These are phyloP conservation scores for Tylochromis polylepis DNA, from an alignment of 2,113 vertebrate genomes.

Conservation along the genomic window DNA sequence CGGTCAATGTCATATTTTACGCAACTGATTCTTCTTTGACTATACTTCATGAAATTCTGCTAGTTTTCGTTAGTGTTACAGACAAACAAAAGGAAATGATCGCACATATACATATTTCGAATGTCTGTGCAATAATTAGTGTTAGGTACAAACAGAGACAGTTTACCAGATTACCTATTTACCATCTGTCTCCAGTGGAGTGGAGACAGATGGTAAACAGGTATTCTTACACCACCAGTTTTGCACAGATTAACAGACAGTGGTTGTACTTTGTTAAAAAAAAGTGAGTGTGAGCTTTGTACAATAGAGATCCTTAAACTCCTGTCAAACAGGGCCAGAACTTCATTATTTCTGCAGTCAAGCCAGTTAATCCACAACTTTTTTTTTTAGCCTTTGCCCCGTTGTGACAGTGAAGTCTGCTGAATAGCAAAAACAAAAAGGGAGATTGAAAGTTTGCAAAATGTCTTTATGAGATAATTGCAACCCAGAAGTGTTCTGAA, in stretches of 20 bases:
- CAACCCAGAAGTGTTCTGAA: slow-evolving; percentile 24
- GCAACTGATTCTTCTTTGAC: background rate
- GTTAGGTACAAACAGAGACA: background rate
- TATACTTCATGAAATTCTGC: background rate
- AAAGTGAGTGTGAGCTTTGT: background rate
- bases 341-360: background rate
- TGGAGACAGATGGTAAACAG: background rate
- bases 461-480: slow-evolving; percentile 6
- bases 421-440: slow-evolving; percentile 4
- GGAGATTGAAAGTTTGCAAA: background rate
- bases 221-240: background rate
- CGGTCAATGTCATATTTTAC: too few relatives aligned
- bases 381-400: background rate
- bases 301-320: background rate
- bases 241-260: background rate
- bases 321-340: background rate
- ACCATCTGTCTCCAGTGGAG: background rate
- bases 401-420: background rate
- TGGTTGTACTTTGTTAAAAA: background rate
- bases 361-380: background rate
- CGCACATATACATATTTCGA: background rate
- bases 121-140: background rate
- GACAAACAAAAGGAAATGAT: background rate
- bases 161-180: background rate
- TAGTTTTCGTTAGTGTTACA: background rate